Base-by-base conservation (phyloP, 2,888 invertebrate genomes). In the Lithodes maja region DNA sequence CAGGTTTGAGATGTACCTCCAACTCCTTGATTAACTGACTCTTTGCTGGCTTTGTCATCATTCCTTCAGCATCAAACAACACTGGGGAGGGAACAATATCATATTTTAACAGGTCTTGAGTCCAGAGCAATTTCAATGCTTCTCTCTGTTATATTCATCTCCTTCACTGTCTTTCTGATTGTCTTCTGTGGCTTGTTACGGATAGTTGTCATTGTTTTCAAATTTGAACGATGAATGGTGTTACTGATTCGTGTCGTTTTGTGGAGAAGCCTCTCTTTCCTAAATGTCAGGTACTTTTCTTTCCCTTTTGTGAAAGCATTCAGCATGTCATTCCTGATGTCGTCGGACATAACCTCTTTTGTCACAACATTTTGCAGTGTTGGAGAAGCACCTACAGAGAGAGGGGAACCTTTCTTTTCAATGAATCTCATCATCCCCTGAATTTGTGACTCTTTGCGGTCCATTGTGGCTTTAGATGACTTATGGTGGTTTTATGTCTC, bases 351-450 rank as follows among this genome's bases (percentile, higher is more conserved):
- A 3, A 78, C 52, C 50, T 33, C 1, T 53, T 78, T 78, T 9
- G 78, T 78, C 78, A 78, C 78, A 49, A 78, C 1, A 78, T 78
- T 78, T 49, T 78, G 78, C 49, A 78, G 49, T 5, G 49, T n/a
- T 78, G 78, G 5, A 78, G 52, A 49, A 78, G 49, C 9, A 49
- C 49, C 12, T 7, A 53, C 7, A 12, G 78, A 78, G 3, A 78
- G 9, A 15, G 78, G 78, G 50, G 78, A 78, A 0, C 78, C 78
- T n/a, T 49, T 78, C 50, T 49, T 50, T 53, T n/a, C 78, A 78
- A 78, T 49, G 49, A 78, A 49, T n/a, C 49, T 50, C 0, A 1
- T 78, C 49, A 78, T 78, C 3, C 3, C 50, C 78, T 78, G 78
- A n/a, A 78, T 78, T 15, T 53, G 53, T 49, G 9, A 17, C 7